Evolutionary conservation across 1,140 invertebrate species (phyloP), one percentile per base, ranked within the genome.

Genomic region (Agrilus planipennis): DNA sequence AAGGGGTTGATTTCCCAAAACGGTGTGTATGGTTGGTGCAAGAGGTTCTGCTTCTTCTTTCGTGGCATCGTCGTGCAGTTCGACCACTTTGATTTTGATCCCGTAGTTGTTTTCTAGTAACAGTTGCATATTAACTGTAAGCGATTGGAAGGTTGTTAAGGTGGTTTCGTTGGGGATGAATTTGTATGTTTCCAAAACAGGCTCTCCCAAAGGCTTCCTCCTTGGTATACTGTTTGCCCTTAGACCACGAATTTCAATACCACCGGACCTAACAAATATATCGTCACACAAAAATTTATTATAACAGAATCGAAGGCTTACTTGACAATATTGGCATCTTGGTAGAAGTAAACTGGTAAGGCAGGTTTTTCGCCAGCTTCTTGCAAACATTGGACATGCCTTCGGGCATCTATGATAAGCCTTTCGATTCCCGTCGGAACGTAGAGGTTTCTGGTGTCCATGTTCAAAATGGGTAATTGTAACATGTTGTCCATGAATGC

Each of bases 401-500:
- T 70, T 3, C 69, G 69, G 0, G 79, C 77, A 54, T 93, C 79
- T 30, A 96, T 86, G 4, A 75, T 69, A 1, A 94, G 52, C 42
- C 78, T 82, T 31, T 78, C 71, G 21, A 96, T 86, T 46, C 79
- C 76, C 0, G 86, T 93, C 2, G 91, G 91, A 1, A 96, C 75
- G 51, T 79, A 77, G 0, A 95, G 70, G 14, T 75, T 71, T 43
- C 83, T 63, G 0, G 79, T 78, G 47, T 88, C 81, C n/a, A 73
- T 63, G 18, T 73, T 72, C 1, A 94, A 53, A 31, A 94, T 79
- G 45, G 81, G 75, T 45, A 93, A 76, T 59, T 96, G 92, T 12
- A 95, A 62, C 77, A 95, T 84, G 12, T 81, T 89, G 60, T 96
- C 92, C 71, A 95, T 77, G 60, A 92, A 95, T 0, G 88, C 75